A percentile compares a stretch with the other conserved stretches of the same genome.
Conservation (phyloP, 2,113 vertebrate species). For the Calypte anna region DNA sequence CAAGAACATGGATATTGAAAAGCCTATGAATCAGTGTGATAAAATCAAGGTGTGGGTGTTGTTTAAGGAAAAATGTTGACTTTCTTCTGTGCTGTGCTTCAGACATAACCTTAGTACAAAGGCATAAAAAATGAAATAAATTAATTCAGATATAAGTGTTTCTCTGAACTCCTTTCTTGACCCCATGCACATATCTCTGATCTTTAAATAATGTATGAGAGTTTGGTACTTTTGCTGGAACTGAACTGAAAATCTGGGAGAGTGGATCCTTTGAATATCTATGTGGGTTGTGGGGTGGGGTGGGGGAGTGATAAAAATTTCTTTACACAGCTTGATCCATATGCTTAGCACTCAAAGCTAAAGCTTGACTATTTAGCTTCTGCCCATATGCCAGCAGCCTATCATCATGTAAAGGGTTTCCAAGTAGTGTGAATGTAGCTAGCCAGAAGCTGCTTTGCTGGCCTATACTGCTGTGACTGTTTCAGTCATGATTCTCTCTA, state of each 20-base stretch:
- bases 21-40: not conserved
- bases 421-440: not conserved
- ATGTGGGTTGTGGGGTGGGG: not conserved
- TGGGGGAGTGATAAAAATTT: not conserved
- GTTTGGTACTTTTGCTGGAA: not conserved
- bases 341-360: not conserved
- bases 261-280: not conserved
- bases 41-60: not conserved
- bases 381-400: not conserved
- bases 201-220: not conserved
- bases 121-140: not conserved
- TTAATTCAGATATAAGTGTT: not conserved
- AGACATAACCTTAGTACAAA: fast-evolving
- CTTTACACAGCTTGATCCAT: not conserved
- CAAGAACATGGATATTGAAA: not conserved
- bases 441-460: not conserved
- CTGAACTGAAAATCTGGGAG: not conserved
- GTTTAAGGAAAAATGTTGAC: not conserved
- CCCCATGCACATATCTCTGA: fast-evolving
- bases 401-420: not conserved
- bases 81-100: not conserved
- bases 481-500: not conserved
- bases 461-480: not conserved
- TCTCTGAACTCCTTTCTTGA: not conserved
- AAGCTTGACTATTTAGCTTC: not conserved